phyloP scores from a whole-genome alignment of 1,140 invertebrate genomes.

The Leucophenga varia region DNA sequence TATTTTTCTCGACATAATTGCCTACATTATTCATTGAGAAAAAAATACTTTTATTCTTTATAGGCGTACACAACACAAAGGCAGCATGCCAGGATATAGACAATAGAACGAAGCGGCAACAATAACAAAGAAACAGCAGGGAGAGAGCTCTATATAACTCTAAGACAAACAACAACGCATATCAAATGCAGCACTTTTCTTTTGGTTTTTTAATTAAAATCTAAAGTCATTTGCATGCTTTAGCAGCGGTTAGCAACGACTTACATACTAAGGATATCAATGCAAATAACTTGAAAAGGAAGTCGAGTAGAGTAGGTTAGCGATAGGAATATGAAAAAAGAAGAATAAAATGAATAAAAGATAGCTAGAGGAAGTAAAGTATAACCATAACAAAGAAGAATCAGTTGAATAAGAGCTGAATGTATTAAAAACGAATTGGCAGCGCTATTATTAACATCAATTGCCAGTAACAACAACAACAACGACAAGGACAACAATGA shows the following conservation, averaged over 20 bases:
- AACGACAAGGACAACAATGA: no score
- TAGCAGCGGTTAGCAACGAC: slow-evolving; percentile 20
- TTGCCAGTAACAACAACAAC: slow-evolving; percentile 1
- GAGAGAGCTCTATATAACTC: slow-evolving; percentile 11
- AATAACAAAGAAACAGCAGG: neutral
- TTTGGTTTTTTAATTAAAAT: slow-evolving; percentile 55
- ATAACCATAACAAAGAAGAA: slow-evolving; percentile 8
- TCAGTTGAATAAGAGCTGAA: neutral
- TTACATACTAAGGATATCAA: slow-evolving; percentile 52
- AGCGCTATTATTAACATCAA: slow-evolving; percentile 3
- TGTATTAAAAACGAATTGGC: no score
- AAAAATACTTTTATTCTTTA: no score
- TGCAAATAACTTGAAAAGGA: slow-evolving; percentile 4
- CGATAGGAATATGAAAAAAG: neutral
- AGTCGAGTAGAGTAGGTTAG: neutral
- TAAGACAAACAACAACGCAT: slow-evolving; percentile 36
- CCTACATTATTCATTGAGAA: slow-evolving; percentile 51
- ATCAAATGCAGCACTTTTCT: slow-evolving; percentile 49
- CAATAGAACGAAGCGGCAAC: slow-evolving; percentile 12
- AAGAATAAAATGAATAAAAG: neutral
- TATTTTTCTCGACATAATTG: no score
- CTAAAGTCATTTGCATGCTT: slow-evolving; percentile 53
- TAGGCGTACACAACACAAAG: slow-evolving; percentile 32
- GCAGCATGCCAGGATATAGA: slow-evolving; percentile 16
- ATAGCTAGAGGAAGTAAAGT: no score